A percentile compares a stretch with the other conserved stretches of the same genome.
Conservation (phyloP, 2,797 vertebrate species). For the Menidia menidia region DNA sequence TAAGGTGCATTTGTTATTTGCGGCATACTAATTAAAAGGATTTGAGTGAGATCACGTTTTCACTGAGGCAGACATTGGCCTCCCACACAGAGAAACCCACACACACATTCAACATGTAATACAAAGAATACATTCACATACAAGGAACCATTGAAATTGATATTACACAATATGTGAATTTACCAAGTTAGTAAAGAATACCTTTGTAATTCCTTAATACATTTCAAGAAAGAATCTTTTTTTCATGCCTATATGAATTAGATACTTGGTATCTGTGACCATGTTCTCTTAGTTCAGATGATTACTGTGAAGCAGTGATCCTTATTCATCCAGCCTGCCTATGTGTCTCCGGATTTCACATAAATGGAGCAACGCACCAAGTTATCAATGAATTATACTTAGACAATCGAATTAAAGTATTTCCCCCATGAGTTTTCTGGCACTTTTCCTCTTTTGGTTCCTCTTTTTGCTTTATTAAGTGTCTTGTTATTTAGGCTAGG, state of each 20-base stretch:
- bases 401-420: neutral
- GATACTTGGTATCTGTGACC: slow-evolving; percentile 40
- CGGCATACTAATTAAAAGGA: slow-evolving; percentile 68
- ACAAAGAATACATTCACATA: slow-evolving; percentile 3
- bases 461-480: too few species aligned
- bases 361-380: neutral
- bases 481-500: too few species aligned
- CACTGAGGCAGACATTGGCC: slow-evolving; percentile 41
- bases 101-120: slow-evolving; percentile 14
- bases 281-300: slow-evolving; percentile 33
- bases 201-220: slow-evolving; percentile 33
- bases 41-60: slow-evolving; percentile 57
- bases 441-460: too few species aligned
- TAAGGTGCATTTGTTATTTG: slow-evolving; percentile 40
- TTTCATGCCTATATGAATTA: slow-evolving; percentile 37
- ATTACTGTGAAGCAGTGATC: slow-evolving; percentile 3
- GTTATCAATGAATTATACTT: neutral
- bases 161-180: slow-evolving; percentile 26
- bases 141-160: slow-evolving; percentile 12
- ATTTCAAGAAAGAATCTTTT: neutral
- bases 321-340: slow-evolving; percentile 2
- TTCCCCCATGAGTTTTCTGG: neutral
- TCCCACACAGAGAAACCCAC: slow-evolving; percentile 49
- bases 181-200: slow-evolving; percentile 22
- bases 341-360: neutral